Percentiles rank a stretch among this genome's conserved stretches.
Conservation (phyloP, 2,888 invertebrate species). For the Nomada hirtipes region DNA sequence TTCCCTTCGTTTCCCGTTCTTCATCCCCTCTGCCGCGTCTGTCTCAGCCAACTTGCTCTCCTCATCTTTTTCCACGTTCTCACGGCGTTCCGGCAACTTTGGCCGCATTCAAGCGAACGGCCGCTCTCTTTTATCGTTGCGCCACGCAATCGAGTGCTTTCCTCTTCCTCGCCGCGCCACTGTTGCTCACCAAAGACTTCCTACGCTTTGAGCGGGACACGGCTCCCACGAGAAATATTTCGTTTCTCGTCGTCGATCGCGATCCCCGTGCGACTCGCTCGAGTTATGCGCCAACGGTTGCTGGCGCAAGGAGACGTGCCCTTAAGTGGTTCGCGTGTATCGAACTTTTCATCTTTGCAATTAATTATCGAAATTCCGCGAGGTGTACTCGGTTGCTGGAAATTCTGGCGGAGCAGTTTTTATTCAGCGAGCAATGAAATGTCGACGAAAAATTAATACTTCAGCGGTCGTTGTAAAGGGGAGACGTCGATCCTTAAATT, state of each 20-base stretch:
- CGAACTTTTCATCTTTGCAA: not conserved
- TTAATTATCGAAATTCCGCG: too few species aligned
- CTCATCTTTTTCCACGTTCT: conserved; percentile 18
- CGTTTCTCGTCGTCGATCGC: conserved; percentile 14
- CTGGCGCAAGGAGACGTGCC: not conserved
- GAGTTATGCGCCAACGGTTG: not conserved
- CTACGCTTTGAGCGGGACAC: conserved; percentile 38
- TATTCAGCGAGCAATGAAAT: too few species aligned
- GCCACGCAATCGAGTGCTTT: conserved; percentile 43
- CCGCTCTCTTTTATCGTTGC: conserved; percentile 45
- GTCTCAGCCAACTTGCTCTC: conserved; percentile 6
- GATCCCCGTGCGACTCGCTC: not conserved
- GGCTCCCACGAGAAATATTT: conserved; percentile 13
- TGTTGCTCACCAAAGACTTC: conserved; percentile 52
- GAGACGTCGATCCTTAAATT: too few species aligned
- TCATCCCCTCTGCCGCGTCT: not conserved
- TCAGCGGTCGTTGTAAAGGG: too few species aligned
- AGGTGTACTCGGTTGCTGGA: too few species aligned
- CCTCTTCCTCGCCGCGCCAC: conserved; percentile 18
- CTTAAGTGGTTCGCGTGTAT: not conserved
- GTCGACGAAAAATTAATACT: too few species aligned
- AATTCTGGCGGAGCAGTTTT: too few species aligned
- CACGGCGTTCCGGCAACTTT: conserved; percentile 35
- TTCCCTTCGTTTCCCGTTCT: not conserved
- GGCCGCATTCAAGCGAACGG: conserved; percentile 27